phyloP scores from a whole-genome alignment of 2,888 invertebrate species.

The Hetaerina titia region DNA sequence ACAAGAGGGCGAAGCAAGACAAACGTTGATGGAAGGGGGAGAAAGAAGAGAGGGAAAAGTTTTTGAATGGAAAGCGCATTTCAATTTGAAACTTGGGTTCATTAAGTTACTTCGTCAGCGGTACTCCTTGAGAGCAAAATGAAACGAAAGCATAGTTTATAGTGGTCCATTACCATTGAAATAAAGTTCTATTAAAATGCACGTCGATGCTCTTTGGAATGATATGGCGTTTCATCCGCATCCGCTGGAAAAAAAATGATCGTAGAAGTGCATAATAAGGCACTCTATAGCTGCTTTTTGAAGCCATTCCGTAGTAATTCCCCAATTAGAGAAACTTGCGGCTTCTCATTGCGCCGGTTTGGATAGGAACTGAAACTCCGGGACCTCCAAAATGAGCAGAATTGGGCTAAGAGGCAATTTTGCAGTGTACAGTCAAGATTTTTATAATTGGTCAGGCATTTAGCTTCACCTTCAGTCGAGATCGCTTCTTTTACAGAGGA shows the following conservation, averaged over 20 bases:
- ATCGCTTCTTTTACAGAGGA: neutral
- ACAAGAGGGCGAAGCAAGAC: neutral
- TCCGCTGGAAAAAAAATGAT: neutral
- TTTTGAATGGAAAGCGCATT: neutral
- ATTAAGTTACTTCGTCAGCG: constrained; percentile 23
- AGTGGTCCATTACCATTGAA: neutral
- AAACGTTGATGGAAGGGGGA: neutral
- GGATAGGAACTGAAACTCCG: neutral
- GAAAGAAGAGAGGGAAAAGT: neutral
- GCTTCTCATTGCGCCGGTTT: neutral
- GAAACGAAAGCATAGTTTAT: neutral
- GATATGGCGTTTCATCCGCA: neutral
- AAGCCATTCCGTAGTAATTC: neutral
- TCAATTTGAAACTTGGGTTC: constrained; percentile 15
- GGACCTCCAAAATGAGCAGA: neutral
- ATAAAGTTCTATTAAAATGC: neutral
- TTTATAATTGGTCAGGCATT: neutral
- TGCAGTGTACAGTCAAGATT: neutral
- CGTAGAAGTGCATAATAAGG: neutral
- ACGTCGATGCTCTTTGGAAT: neutral
- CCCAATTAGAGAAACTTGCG: neutral
- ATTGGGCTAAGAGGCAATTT: neutral
- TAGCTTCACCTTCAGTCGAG: neutral
- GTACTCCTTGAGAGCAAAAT: neutral
- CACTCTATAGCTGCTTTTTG: neutral